Evolutionary conservation across 2,888 invertebrate species (phyloP), one percentile per base, ranked within the genome.

Genomic region (Cerceris rybyensis): DNA sequence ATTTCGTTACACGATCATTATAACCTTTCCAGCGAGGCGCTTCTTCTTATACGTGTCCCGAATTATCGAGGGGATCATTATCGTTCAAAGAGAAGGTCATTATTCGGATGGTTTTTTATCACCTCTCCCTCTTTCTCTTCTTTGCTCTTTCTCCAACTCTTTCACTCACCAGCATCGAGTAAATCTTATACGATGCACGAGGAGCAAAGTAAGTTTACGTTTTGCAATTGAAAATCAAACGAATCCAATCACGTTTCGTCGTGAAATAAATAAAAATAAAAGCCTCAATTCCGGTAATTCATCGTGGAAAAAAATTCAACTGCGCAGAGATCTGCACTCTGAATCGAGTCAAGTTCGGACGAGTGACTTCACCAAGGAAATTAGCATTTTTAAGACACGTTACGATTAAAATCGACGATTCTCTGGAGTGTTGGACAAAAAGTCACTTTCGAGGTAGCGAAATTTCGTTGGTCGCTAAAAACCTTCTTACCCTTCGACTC

Each of bases 1-100:
- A 67, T 85, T 85, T 85, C 79, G 81, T 83, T 85, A 84, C 86
- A 76, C 83, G 81, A 86, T 85, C 85, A 80, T 85, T 82, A 82
- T 82, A 86, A 82, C 73, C 72, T 69, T 76, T 78, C 84, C 75
- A 63, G 57, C 69, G 70, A 70, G 73, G 39, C 70, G 78, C 70
- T 85, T 77, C 77, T 80, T 81, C 85, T 82, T 76, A 72, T 70
- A 65, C 72, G 64, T 66, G 73, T 65, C 63, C 75, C 75, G 77
- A 85, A 86, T 85, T 87, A 83, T 83, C 78, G 74, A 42, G 46
- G 46, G 75, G 74, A 86, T 87, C 87, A 77, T 85, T 85, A 83
- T 86, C 77, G 76, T 64, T 78, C 72, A 78, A 71, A 69, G 70
- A 70, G 78, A 75, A 85, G 75, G 39, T 75, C 79, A 75, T 82